These are phyloP conservation scores for Aphelenchoides besseyi DNA, from an alignment of 1,140 invertebrate species.

Conservation along the genomic window DNA sequence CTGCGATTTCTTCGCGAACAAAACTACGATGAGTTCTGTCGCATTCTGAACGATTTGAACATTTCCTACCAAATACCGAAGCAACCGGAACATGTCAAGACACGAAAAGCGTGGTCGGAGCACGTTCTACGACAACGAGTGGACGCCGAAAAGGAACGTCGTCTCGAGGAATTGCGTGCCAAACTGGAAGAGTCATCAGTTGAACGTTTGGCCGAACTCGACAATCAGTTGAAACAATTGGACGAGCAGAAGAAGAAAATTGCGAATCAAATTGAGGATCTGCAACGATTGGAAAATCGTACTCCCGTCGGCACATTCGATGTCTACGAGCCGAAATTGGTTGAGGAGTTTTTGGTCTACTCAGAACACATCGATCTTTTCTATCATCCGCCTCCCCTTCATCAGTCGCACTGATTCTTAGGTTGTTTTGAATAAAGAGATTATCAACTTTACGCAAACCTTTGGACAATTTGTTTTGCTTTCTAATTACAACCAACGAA, in stretches of 20 bases:
- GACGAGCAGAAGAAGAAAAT: conserved; percentile 27
- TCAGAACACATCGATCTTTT: conserved; percentile 42
- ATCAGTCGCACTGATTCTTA: too few species aligned
- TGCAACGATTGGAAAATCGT: conserved; percentile 27
- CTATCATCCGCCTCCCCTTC: conserved; percentile 9
- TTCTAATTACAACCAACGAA: too few species aligned
- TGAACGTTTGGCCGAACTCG: conserved; percentile 23
- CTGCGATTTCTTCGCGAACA: conserved; percentile 52
- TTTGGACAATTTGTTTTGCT: too few species aligned
- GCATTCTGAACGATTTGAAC: conserved; percentile 49
- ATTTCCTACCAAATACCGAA: conserved; percentile 53
- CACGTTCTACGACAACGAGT: conserved; percentile 45
- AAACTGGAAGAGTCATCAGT: conserved; percentile 28
- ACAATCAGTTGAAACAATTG: conserved; percentile 25
- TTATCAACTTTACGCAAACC: too few species aligned
- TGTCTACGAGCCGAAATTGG: conserved; percentile 44
- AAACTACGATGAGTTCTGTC: conserved; percentile 49
- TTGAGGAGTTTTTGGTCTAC: conserved; percentile 37
- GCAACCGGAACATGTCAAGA: conserved; percentile 17
- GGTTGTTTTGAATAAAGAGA: too few species aligned
- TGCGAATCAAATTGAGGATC: conserved; percentile 26
- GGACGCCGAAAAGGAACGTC: conserved; percentile 54
- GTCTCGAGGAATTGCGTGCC: conserved; percentile 8
- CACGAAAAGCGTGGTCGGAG: conserved; percentile 56
- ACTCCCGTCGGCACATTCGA: conserved; percentile 25